These are phyloP conservation scores for Drosophila koepferae DNA, from an alignment of 2,888 invertebrate genomes.

Conservation along the genomic window DNA sequence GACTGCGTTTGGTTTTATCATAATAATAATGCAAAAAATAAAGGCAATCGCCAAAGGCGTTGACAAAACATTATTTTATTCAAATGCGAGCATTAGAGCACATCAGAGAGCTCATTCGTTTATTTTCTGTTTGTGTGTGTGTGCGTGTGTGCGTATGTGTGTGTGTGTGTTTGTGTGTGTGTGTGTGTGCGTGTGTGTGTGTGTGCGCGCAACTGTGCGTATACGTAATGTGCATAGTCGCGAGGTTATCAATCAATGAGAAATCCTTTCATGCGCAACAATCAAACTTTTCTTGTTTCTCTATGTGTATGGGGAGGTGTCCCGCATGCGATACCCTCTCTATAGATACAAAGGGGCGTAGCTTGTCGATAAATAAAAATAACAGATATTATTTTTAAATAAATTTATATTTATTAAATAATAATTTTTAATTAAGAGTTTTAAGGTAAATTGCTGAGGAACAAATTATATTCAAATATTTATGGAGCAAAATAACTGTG, in stretches of 20 bases:
- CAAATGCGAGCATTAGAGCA: conserved; percentile 6
- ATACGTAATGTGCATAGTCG: conserved; percentile 45
- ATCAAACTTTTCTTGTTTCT: background rate
- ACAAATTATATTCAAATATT: background rate
- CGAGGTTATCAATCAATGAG: conserved; percentile 55
- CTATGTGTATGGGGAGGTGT: background rate
- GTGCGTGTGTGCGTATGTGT: background rate
- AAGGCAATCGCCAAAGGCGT: conserved; percentile 30
- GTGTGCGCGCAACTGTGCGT: conserved; percentile 54
- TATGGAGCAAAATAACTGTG: background rate
- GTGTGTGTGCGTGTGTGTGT: too few relatives aligned
- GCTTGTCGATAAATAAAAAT: background rate
- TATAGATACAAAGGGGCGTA: background rate
- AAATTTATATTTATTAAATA: background rate
- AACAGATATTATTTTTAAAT: background rate
- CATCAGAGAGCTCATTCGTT: background rate
- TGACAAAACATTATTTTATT: conserved; percentile 23
- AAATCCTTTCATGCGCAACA: conserved; percentile 36
- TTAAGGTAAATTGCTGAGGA: background rate
- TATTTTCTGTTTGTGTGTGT: background rate
- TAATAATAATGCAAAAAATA: conserved; percentile 11
- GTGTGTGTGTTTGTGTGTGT: too few relatives aligned
- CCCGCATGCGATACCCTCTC: background rate
- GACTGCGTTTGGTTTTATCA: conserved; percentile 2
- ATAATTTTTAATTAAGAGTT: background rate